These are phyloP conservation scores for Stichopus chloronotus DNA, from an alignment of 35 echinoderm and acorn worm genomes.

Conservation along the genomic window DNA sequence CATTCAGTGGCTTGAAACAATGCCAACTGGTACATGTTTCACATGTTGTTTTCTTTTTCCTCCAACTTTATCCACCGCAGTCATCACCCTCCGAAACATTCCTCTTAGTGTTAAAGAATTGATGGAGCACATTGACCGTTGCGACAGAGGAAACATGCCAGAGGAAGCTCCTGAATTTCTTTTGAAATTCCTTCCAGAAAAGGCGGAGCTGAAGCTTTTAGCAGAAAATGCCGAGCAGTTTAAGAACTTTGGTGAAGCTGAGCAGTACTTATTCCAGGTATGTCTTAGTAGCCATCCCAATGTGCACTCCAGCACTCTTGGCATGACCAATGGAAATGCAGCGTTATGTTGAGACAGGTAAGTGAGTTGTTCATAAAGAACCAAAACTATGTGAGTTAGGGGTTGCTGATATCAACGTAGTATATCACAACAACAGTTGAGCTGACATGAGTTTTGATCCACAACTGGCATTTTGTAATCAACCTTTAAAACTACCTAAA, in stretches of 20 bases:
- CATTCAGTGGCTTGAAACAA: too few species aligned
- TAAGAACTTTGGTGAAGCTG: constrained; percentile 79
- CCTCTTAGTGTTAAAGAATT: constrained; percentile 65
- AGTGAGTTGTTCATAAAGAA: too few species aligned
- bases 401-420: too few species aligned
- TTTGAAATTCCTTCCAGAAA: constrained; percentile 82
- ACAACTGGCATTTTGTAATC: too few species aligned
- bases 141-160: constrained; percentile 69
- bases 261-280: constrained; percentile 92
- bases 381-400: too few species aligned
- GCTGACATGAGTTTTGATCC: too few species aligned
- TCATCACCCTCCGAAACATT: constrained; percentile 75
- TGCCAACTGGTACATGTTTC: too few species aligned
- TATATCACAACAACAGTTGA: too few species aligned
- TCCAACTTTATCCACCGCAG: constrained; percentile 30
- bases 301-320: too few species aligned
- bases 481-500: too few species aligned
- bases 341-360: too few species aligned
- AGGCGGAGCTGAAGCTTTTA: constrained; percentile 79
- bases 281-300: background rate
- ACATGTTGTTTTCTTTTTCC: background rate
- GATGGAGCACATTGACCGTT: constrained; percentile 67
- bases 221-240: constrained; percentile 82
- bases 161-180: constrained; percentile 81
- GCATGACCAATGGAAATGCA: too few species aligned